Base-by-base conservation (phyloP, 37 sponge, comb jelly and placozoan genomes). In the Petrosia ficiformis region DNA sequence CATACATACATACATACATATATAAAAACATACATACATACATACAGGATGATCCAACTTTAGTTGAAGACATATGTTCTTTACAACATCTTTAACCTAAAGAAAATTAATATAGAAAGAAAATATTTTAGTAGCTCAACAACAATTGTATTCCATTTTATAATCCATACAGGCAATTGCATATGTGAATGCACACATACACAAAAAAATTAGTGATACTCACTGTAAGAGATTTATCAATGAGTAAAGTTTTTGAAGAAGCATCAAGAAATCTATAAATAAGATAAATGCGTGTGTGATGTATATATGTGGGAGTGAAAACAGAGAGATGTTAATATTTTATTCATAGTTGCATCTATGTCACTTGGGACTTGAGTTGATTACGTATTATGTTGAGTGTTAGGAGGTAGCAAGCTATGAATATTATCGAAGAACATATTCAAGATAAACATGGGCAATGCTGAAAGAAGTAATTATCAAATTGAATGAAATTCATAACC, bases 241-340 rank as follows among this genome's bases (percentile, higher is more conserved):
- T 61, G 16, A 52, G 4, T 3, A 90, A 24, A 1, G 59, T 68
- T 58, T 90, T 85, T 34, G 79, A 79, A 37, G 77, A 72, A 71
- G 73, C 91, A 78, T 90, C 91, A 2, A 90, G 79, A 74, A 90
- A 90, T 54, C 91, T 90, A 39, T 1, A 77, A 26, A 22, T 26
- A 33, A 22, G 3, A 40, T 44, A 3, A 70, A 42, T 2, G 42
- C 24, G 10, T 14, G 25, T 22, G 48, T 36, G 70, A 68, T 8
- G 24, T 4, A 32, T 5, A 10, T 6, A 64, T 10, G 32, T 64
- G 28, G 31, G n/a, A 30, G 11, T 16, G 8, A 29, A 64, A 1
- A 41, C 44, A 6, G 5, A 73, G n/a, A 43, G 34, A 43, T n/a
- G n/a, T n/a, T n/a, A n/a, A n/a, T n/a, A n/a, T n/a, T n/a, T n/a